phyloP scores from a whole-genome alignment of 2,113 vertebrate genomes.

The Laticauda colubrina region DNA sequence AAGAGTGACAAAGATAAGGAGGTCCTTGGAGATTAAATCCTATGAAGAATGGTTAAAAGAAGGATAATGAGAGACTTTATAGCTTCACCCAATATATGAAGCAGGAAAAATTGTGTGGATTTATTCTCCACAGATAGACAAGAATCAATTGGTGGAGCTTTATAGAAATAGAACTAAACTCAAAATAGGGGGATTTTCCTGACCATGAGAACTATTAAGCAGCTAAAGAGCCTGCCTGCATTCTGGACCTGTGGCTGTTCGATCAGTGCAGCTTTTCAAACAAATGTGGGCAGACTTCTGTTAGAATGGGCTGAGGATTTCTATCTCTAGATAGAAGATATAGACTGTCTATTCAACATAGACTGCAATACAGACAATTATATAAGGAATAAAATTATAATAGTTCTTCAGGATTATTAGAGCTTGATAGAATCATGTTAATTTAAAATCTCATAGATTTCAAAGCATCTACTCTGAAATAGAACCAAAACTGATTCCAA shows the following conservation, averaged over 20 bases:
- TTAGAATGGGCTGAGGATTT: not conserved
- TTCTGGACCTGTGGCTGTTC: not conserved
- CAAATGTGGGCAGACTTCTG: not conserved
- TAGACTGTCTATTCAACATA: not conserved
- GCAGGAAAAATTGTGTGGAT: not conserved
- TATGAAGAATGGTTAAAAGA: not conserved
- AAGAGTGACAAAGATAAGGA: not conserved
- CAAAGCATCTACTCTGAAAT: not conserved
- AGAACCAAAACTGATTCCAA: not conserved
- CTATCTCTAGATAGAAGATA: not conserved
- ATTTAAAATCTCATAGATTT: not conserved
- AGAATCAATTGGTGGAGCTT: not conserved
- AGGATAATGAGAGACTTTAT: not conserved
- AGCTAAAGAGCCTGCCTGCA: not conserved
- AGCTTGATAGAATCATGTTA: not conserved
- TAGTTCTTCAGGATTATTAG: not conserved
- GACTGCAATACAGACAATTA: not conserved
- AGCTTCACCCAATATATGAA: not conserved
- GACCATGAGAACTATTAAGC: not conserved
- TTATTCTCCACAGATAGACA: not conserved
- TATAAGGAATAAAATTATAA: not conserved
- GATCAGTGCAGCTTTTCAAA: not conserved
- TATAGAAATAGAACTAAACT: not conserved
- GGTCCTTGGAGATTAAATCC: not conserved
- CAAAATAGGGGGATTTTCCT: not conserved